Evolutionary conservation across 1,140 invertebrate species (phyloP), one percentile per base, ranked within the genome.

Genomic region (Andrena cerasifolii): DNA sequence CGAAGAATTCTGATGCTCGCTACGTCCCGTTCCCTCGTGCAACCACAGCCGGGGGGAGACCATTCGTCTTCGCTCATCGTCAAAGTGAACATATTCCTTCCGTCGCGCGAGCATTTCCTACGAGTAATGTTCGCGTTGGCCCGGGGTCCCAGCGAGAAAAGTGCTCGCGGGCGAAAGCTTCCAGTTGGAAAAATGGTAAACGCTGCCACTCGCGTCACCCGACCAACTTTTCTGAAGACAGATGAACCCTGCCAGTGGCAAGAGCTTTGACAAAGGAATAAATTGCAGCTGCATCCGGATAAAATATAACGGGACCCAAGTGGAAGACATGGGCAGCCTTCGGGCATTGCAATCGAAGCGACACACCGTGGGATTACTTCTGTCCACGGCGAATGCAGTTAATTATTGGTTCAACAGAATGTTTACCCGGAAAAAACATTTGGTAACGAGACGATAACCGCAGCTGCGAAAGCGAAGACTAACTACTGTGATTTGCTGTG

Each of bases 231-330:
- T 61, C 8, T 7, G 40, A 54, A 62, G 43, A 70, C 36, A 31
- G 31, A 80, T 70, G 56, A 58, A 18, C 18, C 28, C 40, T 2
- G 28, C 61, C 33, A 33, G 16, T 2, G n/a, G 43, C 31, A 36
- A 43, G 28, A 71, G 56, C 70, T 78, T 65, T 24, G 21, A 6
- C 66, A n/a, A 78, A 78, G 33, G 49, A 78, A 80, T 56, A 31
- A 78, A 78, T 80, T 78, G 66, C 56, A 45, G 33, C 18, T 14
- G 43, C 12, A 0, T 6, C 6, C 45, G 47, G 12, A 8, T 21
- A 33, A 49, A 3, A 43, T 61, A 43, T 61, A 61, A 1, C 58
- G 58, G 10, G 36, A 10, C 36, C 10, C 8, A 40, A 24, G 3
- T 6, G 0, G 7, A 56, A 36, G 2, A 8, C 7, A 28, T 0